Conservation (phyloP, 2,888 invertebrate species). For the Bruchidius siliquastri region DNA sequence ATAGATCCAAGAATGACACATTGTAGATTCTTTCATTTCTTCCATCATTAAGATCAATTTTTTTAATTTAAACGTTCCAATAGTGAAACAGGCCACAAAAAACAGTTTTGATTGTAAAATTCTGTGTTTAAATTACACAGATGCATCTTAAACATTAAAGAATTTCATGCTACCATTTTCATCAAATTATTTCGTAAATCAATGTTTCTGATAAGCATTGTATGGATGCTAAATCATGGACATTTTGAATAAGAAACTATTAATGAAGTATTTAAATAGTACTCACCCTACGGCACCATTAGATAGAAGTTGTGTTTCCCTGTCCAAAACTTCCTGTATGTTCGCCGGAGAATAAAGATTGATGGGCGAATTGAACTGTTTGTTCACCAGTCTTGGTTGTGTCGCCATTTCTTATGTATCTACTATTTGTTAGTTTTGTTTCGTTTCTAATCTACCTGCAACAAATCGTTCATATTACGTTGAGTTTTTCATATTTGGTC, state of each 20-base stretch:
- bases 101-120: too few species aligned
- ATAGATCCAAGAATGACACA: background rate
- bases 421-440: slow-evolving; percentile 11
- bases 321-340: slow-evolving; percentile 73
- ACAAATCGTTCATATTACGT: slow-evolving; percentile 9
- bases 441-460: slow-evolving; percentile 35
- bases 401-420: slow-evolving; percentile 58
- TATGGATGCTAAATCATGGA: too few species aligned
- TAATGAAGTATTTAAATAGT: background rate
- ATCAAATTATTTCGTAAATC: too few species aligned
- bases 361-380: slow-evolving; percentile 87
- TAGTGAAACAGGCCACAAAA: too few species aligned
- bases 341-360: slow-evolving; percentile 77
- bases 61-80: too few species aligned
- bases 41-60: too few species aligned
- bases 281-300: slow-evolving; percentile 74
- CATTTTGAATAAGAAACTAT: too few species aligned
- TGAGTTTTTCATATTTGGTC: background rate
- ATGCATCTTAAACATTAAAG: too few species aligned
- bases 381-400: slow-evolving; percentile 72
- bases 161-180: too few species aligned
- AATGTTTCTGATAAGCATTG: too few species aligned
- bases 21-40: too few species aligned
- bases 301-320: slow-evolving; percentile 70
- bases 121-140: too few species aligned